Percentiles rank a stretch among this genome's conserved stretches.
Evolutionary conservation across 2,888 invertebrate species (phyloP).

Genomic region (Diploptera punctata): DNA sequence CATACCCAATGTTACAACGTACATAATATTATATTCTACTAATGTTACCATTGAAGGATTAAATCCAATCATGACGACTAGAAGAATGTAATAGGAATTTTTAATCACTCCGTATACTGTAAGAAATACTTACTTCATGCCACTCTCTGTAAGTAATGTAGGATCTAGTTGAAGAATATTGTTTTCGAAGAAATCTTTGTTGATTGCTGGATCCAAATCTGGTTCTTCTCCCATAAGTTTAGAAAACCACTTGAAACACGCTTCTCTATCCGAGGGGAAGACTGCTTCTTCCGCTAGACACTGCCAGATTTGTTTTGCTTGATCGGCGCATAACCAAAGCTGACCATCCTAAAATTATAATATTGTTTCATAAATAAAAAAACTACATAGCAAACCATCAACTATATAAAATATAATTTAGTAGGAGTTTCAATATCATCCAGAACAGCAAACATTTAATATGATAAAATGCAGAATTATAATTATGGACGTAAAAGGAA

Average conservation of each 20-base stretch:
- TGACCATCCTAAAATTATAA: conserved; percentile 77
- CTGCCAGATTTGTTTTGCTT: conserved; percentile 97
- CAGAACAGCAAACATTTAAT: too few relatives aligned
- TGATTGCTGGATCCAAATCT: conserved; percentile 94
- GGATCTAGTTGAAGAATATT: conserved; percentile 94
- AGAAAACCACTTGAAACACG: conserved; percentile 98
- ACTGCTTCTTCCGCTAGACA: conserved; percentile 94
- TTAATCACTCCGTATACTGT: too few relatives aligned
- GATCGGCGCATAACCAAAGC: conserved; percentile 95
- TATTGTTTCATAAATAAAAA: background rate
- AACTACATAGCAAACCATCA: background rate
- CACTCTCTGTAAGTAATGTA: conserved; percentile 89
- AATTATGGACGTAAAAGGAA: too few relatives aligned
- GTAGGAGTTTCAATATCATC: too few relatives aligned
- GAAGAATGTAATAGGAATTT: too few relatives aligned
- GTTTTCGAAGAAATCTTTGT: conserved; percentile 94
- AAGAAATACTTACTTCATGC: conserved; percentile 86
- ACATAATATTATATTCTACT: too few relatives aligned
- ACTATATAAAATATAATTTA: background rate
- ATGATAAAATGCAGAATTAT: too few relatives aligned
- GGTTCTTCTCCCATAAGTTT: conserved; percentile 97
- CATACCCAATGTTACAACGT: too few relatives aligned
- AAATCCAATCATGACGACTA: too few relatives aligned
- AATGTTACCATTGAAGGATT: too few relatives aligned
- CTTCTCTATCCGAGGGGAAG: conserved; percentile 90